Conservation (phyloP, 2,113 vertebrate genomes). For the Oryzias melastigma region DNA sequence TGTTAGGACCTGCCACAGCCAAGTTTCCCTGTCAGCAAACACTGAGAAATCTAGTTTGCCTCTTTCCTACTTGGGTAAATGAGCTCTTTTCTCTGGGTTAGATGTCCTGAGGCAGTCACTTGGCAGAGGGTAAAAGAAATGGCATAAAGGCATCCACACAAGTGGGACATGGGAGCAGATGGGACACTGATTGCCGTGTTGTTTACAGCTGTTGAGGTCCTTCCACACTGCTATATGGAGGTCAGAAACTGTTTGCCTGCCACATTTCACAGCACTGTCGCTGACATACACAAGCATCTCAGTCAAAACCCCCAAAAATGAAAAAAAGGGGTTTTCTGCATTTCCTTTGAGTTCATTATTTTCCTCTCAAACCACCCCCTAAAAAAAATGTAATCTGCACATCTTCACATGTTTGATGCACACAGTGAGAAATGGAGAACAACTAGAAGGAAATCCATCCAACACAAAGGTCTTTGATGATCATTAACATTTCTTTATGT, state of each 20-base stretch:
- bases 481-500: constrained; percentile 78
- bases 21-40: constrained; percentile 53
- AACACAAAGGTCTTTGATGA: constrained; percentile 73
- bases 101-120: constrained; percentile 81
- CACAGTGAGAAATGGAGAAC: constrained; percentile 23
- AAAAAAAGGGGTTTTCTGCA: constrained; percentile 3
- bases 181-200: constrained; percentile 80
- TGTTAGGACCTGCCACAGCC: constrained; percentile 25
- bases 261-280: constrained; percentile 48
- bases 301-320: constrained; percentile 19
- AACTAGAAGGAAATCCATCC: constrained; percentile 55
- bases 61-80: constrained; percentile 77
- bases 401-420: constrained; percentile 19
- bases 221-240: constrained; percentile 69
- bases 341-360: constrained; percentile 21
- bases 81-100: constrained; percentile 82
- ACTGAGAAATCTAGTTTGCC: constrained; percentile 71
- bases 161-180: constrained; percentile 81
- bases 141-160: constrained; percentile 79
- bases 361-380: constrained; percentile 9
- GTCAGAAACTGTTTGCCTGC: constrained; percentile 71
- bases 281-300: constrained; percentile 38
- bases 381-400: constrained; percentile 15
- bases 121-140: constrained; percentile 81
- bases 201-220: constrained; percentile 81